Conservation (phyloP, 1,140 invertebrate genomes). For the Melanaphis sacchari region DNA sequence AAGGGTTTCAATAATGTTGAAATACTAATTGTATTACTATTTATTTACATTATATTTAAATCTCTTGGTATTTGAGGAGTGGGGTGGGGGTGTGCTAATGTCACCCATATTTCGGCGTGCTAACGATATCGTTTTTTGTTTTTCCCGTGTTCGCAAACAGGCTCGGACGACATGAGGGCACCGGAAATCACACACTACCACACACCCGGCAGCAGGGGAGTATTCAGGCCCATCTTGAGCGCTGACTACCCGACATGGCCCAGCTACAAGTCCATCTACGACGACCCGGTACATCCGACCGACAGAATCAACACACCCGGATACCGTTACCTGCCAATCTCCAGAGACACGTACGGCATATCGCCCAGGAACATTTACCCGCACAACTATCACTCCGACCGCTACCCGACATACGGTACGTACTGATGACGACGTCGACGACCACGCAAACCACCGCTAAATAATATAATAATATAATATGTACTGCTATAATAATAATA, state of each 20-base stretch:
- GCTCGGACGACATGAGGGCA: slow-evolving; percentile 88
- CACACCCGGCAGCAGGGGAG: slow-evolving; percentile 71
- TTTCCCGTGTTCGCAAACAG: slow-evolving; percentile 64
- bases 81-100: no score
- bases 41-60: no score
- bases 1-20: background rate
- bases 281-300: slow-evolving; percentile 77
- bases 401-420: slow-evolving; percentile 82
- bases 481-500: slow-evolving; percentile 33
- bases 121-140: background rate
- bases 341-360: slow-evolving; percentile 86
- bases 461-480: slow-evolving; percentile 43
- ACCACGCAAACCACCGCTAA: slow-evolving; percentile 39
- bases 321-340: slow-evolving; percentile 87
- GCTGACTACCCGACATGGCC: slow-evolving; percentile 72
- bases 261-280: slow-evolving; percentile 82
- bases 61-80: no score
- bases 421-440: slow-evolving; percentile 64
- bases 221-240: slow-evolving; percentile 69
- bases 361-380: slow-evolving; percentile 84
- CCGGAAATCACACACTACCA: slow-evolving; percentile 76
- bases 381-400: slow-evolving; percentile 77
- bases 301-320: slow-evolving; percentile 84
- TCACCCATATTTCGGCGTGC: background rate
- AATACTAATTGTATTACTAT: no score